Conservation (phyloP, 1,140 invertebrate species). For the Reticulitermes speratus region DNA sequence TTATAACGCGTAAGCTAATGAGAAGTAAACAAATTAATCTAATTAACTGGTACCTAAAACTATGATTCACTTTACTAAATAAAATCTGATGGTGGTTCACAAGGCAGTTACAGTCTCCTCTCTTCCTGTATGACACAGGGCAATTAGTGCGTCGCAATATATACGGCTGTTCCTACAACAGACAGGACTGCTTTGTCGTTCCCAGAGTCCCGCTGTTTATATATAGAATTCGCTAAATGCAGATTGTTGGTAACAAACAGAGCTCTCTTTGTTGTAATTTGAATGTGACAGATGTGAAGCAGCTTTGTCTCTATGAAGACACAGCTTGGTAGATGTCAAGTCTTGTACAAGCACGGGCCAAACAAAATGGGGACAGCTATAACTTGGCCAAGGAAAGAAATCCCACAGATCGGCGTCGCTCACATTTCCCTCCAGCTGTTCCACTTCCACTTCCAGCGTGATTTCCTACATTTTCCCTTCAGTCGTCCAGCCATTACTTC, state of each 20-base stretch:
- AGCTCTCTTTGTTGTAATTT: background rate
- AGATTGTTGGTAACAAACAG: conserved; percentile 4
- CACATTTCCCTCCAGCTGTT: too few species aligned
- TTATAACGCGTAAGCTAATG: background rate
- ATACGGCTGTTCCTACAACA: background rate
- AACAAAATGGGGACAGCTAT: background rate
- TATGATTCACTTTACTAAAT: background rate
- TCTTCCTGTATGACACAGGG: background rate
- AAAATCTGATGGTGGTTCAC: background rate
- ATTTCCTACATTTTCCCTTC: too few species aligned
- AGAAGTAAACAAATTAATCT: background rate
- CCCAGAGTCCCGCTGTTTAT: background rate
- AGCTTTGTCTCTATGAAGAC: background rate
- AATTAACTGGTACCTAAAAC: background rate
- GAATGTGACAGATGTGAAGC: background rate
- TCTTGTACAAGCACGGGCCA: background rate
- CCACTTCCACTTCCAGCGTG: too few species aligned
- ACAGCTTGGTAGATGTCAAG: background rate
- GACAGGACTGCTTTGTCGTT: background rate
- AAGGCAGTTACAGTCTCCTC: background rate
- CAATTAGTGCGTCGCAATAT: background rate
- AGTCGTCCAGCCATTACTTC: too few species aligned
- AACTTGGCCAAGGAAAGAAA: too few species aligned
- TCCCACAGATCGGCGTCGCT: too few species aligned
- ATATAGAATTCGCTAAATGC: background rate